Conservation (phyloP, 2,113 vertebrate genomes). For the Pangasianodon hypophthalmus region DNA sequence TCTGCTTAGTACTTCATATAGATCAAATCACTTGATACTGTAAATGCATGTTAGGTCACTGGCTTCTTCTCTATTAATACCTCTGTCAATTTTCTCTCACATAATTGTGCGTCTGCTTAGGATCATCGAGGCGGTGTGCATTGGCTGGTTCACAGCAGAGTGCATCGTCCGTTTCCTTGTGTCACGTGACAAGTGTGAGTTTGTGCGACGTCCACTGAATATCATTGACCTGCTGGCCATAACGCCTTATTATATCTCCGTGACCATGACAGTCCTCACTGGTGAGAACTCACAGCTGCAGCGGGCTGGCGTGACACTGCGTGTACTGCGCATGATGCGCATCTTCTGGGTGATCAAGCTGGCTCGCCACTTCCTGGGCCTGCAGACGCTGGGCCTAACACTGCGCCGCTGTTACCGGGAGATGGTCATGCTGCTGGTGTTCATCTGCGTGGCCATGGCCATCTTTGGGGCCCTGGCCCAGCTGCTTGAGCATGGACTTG, state of each 20-base stretch:
- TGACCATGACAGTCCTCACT: conserved; percentile 86
- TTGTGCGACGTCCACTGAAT: conserved; percentile 92
- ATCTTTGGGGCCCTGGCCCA: conserved; percentile 95
- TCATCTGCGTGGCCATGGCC: conserved; percentile 95
- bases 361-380: conserved; percentile 93
- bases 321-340: conserved; percentile 92
- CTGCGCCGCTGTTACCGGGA: conserved; percentile 94
- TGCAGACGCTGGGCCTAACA: conserved; percentile 95
- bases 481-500: conserved; percentile 92
- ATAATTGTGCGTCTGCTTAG: conserved; percentile 66
- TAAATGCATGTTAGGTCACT: conserved; percentile 8
- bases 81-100: conserved; percentile 31
- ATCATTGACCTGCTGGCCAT: conserved; percentile 96
- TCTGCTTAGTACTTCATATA: background rate
- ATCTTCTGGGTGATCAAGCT: conserved; percentile 99
- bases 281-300: conserved; percentile 95
- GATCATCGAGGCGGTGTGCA: conserved; percentile 96
- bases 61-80: conserved; percentile 9
- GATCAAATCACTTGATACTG: background rate
- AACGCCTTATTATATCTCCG: conserved; percentile 91
- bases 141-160: conserved; percentile 97
- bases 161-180: conserved; percentile 92
- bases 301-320: conserved; percentile 89
- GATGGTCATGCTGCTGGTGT: conserved; percentile 96
- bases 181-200: conserved; percentile 94